These are phyloP conservation scores for Stenotaenia linearis DNA, from an alignment of 2,888 invertebrate genomes.

Conservation along the genomic window DNA sequence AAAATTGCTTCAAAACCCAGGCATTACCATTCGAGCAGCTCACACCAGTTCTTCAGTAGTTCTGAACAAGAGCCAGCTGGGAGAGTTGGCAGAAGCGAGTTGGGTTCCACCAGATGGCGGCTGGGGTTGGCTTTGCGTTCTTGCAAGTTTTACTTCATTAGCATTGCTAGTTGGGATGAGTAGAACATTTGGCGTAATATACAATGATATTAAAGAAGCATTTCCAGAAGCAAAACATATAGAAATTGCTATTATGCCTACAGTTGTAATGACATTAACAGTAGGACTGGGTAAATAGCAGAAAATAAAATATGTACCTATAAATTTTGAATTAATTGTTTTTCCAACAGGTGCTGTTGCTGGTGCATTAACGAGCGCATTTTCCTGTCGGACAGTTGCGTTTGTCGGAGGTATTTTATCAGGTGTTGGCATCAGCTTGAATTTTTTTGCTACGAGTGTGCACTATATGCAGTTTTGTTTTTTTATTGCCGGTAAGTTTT, in stretches of 20 bases:
- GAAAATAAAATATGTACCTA: neutral
- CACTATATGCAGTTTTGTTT: conserved; percentile 64
- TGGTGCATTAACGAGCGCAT: conserved; percentile 63
- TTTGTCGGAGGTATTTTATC: conserved; percentile 67
- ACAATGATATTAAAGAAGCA: neutral
- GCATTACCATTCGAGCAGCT: too few species aligned
- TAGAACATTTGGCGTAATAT: neutral
- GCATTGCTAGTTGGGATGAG: neutral
- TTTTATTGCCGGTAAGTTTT: conserved; percentile 62
- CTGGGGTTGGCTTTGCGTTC: conserved; percentile 6
- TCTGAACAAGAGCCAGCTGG: neutral
- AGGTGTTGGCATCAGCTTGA: conserved; percentile 61
- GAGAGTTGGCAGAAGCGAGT: neutral
- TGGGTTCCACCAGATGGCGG: conserved; percentile 29
- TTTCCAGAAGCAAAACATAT: neutral
- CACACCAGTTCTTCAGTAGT: neutral
- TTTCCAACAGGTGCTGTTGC: conserved; percentile 59
- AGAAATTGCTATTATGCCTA: neutral
- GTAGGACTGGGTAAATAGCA: neutral
- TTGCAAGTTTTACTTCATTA: neutral
- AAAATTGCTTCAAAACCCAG: too few species aligned
- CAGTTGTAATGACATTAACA: neutral
- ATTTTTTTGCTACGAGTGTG: conserved; percentile 63
- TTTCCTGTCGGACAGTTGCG: conserved; percentile 61
- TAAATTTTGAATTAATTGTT: neutral